Evolutionary conservation across 2,113 vertebrate genomes (phyloP).

Genomic region (Alethe diademata): DNA sequence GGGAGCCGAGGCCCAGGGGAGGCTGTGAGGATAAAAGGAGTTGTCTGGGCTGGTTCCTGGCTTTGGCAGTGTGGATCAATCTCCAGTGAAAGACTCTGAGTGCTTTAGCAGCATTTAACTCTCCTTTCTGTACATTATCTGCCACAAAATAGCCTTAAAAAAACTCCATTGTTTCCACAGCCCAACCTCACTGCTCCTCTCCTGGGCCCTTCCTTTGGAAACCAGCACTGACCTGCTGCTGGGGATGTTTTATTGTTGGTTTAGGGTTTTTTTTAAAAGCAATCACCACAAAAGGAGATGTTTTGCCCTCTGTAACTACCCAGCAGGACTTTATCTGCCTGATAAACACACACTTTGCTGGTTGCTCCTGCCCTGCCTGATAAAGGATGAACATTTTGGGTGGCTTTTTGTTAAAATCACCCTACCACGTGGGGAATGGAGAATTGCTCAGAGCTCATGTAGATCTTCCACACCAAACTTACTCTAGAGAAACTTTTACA

Average conservation of each 20-base stretch:
- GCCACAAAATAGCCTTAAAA: background rate
- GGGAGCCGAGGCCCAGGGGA: background rate
- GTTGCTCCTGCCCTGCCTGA: background rate
- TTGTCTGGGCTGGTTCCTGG: slow-evolving; percentile 5
- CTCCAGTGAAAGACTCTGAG: background rate
- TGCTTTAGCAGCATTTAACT: background rate
- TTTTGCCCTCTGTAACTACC: background rate
- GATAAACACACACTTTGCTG: background rate
- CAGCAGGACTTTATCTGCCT: background rate
- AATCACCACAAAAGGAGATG: background rate
- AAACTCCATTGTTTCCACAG: background rate
- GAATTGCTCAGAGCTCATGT: background rate
- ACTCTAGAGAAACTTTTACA: background rate
- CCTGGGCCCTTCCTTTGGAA: background rate
- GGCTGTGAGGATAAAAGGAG: background rate
- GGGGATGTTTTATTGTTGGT: background rate
- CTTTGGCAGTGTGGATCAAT: background rate
- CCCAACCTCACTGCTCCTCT: background rate
- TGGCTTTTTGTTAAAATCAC: background rate
- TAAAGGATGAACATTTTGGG: background rate
- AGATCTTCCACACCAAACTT: background rate
- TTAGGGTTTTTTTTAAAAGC: background rate
- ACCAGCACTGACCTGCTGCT: background rate
- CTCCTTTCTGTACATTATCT: background rate
- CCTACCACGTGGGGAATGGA: fast-evolving